Base-by-base conservation (phyloP, 2,888 invertebrate species). In the Byasa hedistus region DNA sequence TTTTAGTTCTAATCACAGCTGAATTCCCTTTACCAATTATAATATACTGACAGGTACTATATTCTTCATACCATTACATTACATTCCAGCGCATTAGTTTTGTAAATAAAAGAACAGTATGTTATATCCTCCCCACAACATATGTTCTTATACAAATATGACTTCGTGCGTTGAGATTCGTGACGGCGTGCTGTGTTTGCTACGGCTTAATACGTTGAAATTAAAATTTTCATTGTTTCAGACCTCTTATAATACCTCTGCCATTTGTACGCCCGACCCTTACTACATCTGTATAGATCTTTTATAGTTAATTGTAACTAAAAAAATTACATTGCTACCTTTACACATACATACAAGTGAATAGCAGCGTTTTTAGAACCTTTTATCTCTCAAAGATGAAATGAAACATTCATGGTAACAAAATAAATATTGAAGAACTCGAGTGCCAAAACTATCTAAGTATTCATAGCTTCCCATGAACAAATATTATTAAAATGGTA, bases 71-170 rank as follows among this genome's bases (percentile, higher is more conserved):
- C 48, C 19, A 48, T 48, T 48, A 48, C 48, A 48, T n/a, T 48
- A 48, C 19, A 48, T 48, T 48, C 48, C 48, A 48, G n/a, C n/a
- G 48, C 19, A n/a, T 54, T 64, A 52, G 64, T 32, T 48, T 57
- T 59, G 39, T 59, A 59, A 58, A 64, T 64, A 54, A 58, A 58
- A 52, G 39, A 64, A 64, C 64, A 59, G 54, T 59, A 58, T 8
- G 51, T 36, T 48, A 17, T 55, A 63, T 63, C 63, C 48, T 32
- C 22, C 57, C 39, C 19, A 48, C 32, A 36, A 64, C 64, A 64
- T 23, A 27, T 52, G 57, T 36, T 64, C 32, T 36, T 57, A 58
- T 32, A 57, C 63, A 64, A 54, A 64, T 52, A 58, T 54, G 15
- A 54, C 44, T 32, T 58, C 22, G 19, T 54, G 27, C 23, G n/a